These are phyloP conservation scores for Adineta ricciae DNA, from an alignment of 2,888 invertebrate species.

Conservation along the genomic window DNA sequence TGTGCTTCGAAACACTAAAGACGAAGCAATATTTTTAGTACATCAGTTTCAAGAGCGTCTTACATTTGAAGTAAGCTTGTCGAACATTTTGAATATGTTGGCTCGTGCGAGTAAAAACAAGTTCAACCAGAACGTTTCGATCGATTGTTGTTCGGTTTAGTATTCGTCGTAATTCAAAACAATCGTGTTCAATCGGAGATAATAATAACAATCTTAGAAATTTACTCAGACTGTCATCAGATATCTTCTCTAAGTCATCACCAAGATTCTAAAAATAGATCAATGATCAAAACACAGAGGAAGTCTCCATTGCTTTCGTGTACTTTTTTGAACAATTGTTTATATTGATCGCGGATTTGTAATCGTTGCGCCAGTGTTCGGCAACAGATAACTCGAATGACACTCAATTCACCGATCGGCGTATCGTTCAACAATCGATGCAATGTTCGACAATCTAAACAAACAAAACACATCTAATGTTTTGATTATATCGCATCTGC, in stretches of 20 bases:
- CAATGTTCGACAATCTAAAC: neutral
- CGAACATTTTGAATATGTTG: conserved; percentile 43
- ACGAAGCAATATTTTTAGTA: conserved; percentile 13
- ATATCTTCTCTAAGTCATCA: neutral
- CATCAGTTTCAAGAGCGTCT: too few relatives aligned
- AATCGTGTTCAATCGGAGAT: neutral
- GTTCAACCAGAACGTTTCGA: conserved; percentile 47
- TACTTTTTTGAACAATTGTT: conserved; percentile 37
- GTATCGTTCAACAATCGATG: neutral
- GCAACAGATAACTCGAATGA: conserved; percentile 45
- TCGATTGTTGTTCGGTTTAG: conserved; percentile 42
- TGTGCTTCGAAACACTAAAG: conserved; percentile 43
- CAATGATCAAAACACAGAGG: too few relatives aligned
- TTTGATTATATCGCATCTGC: neutral
- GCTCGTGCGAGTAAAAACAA: conserved; percentile 48
- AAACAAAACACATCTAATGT: neutral
- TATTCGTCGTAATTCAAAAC: neutral
- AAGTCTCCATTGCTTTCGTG: too few relatives aligned
- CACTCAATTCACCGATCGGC: conserved; percentile 44
- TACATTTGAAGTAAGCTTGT: neutral
- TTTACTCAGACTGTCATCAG: neutral
- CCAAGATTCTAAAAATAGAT: neutral
- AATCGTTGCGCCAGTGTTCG: conserved; percentile 44
- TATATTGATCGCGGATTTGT: conserved; percentile 44
- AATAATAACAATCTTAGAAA: neutral